Base-by-base conservation (phyloP, 2,888 invertebrate genomes). In the Rhimphoctona megacephalus region DNA sequence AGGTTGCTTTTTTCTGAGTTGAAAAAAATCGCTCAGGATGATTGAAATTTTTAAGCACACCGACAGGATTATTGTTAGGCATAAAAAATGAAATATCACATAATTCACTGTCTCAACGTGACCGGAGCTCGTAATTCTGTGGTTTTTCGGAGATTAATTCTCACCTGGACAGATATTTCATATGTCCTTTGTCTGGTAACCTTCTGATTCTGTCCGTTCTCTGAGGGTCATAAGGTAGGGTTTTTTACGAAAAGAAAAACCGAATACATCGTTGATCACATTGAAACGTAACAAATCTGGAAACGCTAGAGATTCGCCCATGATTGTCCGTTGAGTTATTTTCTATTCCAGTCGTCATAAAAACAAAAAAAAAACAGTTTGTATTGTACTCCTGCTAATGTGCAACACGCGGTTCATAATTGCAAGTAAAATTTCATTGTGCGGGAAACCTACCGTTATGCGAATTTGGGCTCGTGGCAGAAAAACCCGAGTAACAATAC, bases 21-120 rank as follows among this genome's bases (percentile, higher is more conserved):
- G 46, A 33, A 74, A 57, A 80, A 79, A 79, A 36, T 69, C 79
- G 66, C 67, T 84, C 66, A 84, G 73, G n/a, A 79, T 80, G 79
- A 84, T 84, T 80, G 74, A 80, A 84, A 67, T 39, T 70, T 74
- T 57, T 74, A 74, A 84, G 49, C 52, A 25, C 61, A 6, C 61
- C 61, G 67, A 36, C 69, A 39, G 43, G 25, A 67, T 52, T 54
- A 30, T 80, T 80, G 46, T 39, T 36, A 17, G 36, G 49, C 25
- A 57, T 49, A 25, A 66, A 67, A 74, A 67, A 19, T 73, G 11
- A n/a, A 19, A 22, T 57, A 64, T 33, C 69, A 7, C 61, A 43
- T 83, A 67, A 69, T 57, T 80, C 74, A 19, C 30, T 30, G 43
- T 36, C 39, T 30, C 73, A 14, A 2, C 22, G 76, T 66, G 72